A percentile compares a stretch with the other conserved stretches of the same genome.
phyloP scores from a whole-genome alignment of 2,113 vertebrate species.

The Panthera uncia region DNA sequence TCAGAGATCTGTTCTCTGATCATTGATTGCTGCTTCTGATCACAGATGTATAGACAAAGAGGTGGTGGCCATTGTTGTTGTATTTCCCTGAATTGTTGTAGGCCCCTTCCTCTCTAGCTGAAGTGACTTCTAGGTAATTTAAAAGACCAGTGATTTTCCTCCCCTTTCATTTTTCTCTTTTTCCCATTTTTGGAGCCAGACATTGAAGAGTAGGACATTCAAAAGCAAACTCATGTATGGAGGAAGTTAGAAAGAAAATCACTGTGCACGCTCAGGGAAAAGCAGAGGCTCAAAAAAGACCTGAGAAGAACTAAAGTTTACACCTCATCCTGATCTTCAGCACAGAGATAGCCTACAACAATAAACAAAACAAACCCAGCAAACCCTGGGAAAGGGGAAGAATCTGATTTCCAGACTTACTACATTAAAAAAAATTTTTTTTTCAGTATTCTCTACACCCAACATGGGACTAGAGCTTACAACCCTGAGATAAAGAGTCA shows the following conservation, averaged over 20 bases:
- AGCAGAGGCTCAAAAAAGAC: background rate
- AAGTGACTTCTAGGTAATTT: background rate
- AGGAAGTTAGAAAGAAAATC: background rate
- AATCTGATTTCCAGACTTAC: background rate
- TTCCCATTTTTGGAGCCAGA: background rate
- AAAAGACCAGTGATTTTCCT: background rate
- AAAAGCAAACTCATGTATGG: background rate
- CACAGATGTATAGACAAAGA: background rate
- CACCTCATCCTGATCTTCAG: background rate
- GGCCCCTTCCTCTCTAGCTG: background rate
- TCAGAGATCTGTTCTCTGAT: background rate
- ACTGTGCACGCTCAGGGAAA: background rate
- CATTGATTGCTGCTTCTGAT: background rate
- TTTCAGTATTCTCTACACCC: background rate
- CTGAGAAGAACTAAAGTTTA: background rate
- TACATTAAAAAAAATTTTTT: background rate
- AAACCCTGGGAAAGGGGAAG: background rate
- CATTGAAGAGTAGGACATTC: background rate
- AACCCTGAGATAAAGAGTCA: background rate
- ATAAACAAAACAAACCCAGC: background rate
- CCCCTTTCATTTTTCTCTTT: background rate
- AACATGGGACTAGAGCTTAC: background rate
- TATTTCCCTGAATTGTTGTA: background rate
- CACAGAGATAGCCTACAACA: background rate
- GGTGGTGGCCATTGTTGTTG: background rate